Base-by-base conservation (phyloP, 2,113 vertebrate species). In the Atractosteus spatula region DNA sequence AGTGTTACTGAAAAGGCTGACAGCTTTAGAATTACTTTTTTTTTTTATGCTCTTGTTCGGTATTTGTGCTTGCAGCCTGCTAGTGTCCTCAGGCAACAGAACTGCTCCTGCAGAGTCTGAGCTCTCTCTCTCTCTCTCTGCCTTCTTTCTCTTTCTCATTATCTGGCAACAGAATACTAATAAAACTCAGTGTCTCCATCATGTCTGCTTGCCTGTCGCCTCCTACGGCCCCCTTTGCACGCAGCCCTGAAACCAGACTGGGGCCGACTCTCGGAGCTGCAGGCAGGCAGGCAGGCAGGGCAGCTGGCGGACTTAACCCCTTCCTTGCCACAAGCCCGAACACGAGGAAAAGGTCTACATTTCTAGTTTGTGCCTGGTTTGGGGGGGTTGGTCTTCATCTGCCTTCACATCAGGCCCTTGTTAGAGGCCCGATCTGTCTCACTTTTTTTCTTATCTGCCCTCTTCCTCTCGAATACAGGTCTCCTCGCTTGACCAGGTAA, bases 111-210 rank as follows among this genome's bases (percentile, higher is more conserved):
- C 80, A 77, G 83, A 79, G 78, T 59, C 66, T 79, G 71, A 76
- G 54, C 66, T 43, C 51, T 14, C 68, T n/a, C 55, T 47, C 64
- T 41, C 62, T 56, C 67, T 29, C 41, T 45, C 62, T 72, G 62
- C 42, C 72, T 56, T 70, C 70, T 55, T 70, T 76, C 66, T 78
- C 80, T 82, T 77, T 80, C 75, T 79, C 80, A 79, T 85, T 86
- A 87, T 90, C 90, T 93, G 92, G 90, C 91, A 91, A 83, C 88
- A 85, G 84, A 88, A 89, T 82, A 87, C 87, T 87, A 92, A 94
- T 93, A 91, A 94, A 95, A 92, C 81, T 79, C 76, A 84, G 79
- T 87, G 94, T 94, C 94, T 96, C 94, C 95, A 93, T 82, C 76
- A 76, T 89, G 93, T 95, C 94, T 95, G 91, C 92, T 83, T 81